Conservation (phyloP, 2,113 vertebrate genomes). For the Odontesthes bonariensis region DNA sequence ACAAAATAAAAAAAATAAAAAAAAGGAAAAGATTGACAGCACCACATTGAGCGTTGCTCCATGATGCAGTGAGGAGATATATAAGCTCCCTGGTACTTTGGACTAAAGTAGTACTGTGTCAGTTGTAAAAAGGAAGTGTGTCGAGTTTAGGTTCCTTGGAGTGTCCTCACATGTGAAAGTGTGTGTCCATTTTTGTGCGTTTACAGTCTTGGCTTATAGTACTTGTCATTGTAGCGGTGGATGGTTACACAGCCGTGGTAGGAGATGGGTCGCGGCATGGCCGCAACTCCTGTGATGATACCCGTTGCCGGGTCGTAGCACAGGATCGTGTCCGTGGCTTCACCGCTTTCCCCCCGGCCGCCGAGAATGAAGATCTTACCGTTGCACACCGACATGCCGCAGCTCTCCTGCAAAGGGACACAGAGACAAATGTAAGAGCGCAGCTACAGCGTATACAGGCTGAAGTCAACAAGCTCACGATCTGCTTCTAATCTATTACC, state of each 20-base stretch:
- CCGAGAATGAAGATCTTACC: conserved; percentile 98
- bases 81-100: conserved; percentile 18
- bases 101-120: conserved; percentile 15
- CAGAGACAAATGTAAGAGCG: background rate
- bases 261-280: conserved; percentile 96
- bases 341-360: conserved; percentile 92
- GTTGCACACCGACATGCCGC: conserved; percentile 98
- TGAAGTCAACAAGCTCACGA: background rate
- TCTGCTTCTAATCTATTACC: conserved; percentile 79
- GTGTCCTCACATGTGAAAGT: conserved; percentile 9
- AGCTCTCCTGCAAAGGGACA: conserved; percentile 89
- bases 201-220: conserved; percentile 86
- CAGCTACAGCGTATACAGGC: background rate
- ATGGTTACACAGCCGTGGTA: conserved; percentile 99
- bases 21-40: conserved; percentile 38
- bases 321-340: conserved; percentile 94
- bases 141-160: background rate
- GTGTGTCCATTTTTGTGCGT: conserved; percentile 13
- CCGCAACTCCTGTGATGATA: conserved; percentile 95
- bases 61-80: conserved; percentile 51
- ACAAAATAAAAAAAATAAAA: background rate
- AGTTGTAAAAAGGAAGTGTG: background rate
- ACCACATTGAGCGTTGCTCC: conserved; percentile 55
- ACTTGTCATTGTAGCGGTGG: conserved; percentile 96
- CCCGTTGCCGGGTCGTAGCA: conserved; percentile 95